Evolutionary conservation across 2,113 vertebrate genomes (phyloP), one percentile per base, ranked within the genome.

Genomic region (Stegastes partitus): DNA sequence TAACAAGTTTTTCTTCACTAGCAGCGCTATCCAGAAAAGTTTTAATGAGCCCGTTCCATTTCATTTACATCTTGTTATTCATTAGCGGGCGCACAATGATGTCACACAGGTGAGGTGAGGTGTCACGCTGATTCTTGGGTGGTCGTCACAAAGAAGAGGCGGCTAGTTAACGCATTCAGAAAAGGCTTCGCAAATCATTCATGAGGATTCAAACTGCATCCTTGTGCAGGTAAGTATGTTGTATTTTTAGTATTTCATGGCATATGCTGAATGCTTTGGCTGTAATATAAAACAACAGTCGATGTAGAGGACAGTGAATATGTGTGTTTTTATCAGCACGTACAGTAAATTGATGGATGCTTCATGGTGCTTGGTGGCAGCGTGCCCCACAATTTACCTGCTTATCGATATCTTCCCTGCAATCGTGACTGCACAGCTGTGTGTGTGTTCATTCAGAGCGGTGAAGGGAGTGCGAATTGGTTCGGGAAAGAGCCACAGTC

Each of bases 401-500:
- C 31, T 50, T 74, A 55, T 77, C 68, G 44, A 51, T 49, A 19
- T 49, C 19, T 6, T 49, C 14, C 45, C 45, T 39, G 37, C n/a
- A n/a, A n/a, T n/a, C n/a, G n/a, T n/a, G n/a, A n/a, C n/a, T n/a
- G n/a, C n/a, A n/a, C n/a, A n/a, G n/a, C n/a, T n/a, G n/a, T n/a
- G n/a, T 14, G 39, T 42, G 39, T 3, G 39, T 42, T 10, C 10
- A 42, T 42, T 2, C 39, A 42, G 12, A 42, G 39, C 14, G 12
- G 39, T 42, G 11, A 42, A 15, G 39, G 1, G 39, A 42, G 12
- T 14, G 7, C 5, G 18, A 79, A 76, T 54, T 4, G 16, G 68
- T 83, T 79, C 57, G 75, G 63, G 49, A 26, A 62, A 21, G 53
- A n/a, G 65, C 51, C 68, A 73, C 49, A 44, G 54, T 67, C 74